Percentiles rank a stretch among this genome's conserved stretches.
Evolutionary conservation across 2,113 vertebrate species (phyloP).

Genomic region (Tylochromis polylepis): DNA sequence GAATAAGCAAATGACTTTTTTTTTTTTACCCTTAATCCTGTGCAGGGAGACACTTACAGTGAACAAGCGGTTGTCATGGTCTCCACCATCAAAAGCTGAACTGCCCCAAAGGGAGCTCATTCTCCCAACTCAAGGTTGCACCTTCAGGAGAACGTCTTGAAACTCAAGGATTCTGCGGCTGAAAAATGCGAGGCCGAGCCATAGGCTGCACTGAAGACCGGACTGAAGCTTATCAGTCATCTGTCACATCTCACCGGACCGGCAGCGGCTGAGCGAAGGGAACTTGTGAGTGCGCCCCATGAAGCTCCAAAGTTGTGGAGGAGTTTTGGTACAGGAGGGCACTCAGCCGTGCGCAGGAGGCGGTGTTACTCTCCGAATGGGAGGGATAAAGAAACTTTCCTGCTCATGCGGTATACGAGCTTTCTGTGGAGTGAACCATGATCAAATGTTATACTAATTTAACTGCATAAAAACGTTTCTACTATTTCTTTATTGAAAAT

Average conservation of each 20-base stretch:
- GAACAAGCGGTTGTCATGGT: conserved; percentile 37
- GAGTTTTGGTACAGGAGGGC: conserved; percentile 48
- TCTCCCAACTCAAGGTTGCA: conserved; percentile 24
- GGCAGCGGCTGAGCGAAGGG: not conserved
- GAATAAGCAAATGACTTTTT: not conserved
- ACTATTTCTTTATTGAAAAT: not conserved
- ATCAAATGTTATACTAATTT: not conserved
- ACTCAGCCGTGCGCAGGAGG: conserved; percentile 25
- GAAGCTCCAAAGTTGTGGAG: conserved; percentile 40
- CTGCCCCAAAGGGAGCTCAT: conserved; percentile 47
- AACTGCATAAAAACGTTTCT: not conserved
- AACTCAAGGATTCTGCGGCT: not conserved
- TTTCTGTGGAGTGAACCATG: not conserved
- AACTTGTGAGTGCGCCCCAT: conserved; percentile 12
- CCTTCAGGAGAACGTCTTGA: conserved; percentile 12
- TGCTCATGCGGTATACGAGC: not conserved
- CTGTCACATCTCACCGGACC: conserved; percentile 13
- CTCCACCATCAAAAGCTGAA: conserved; percentile 29
- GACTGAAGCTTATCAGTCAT: conserved; percentile 25
- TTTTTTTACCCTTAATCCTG: not conserved
- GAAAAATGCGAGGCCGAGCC: conserved; percentile 8
- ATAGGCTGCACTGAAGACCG: conserved; percentile 23
- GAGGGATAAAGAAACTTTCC: conserved; percentile 40
- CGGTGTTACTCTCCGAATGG: conserved; percentile 34
- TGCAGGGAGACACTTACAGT: conserved; percentile 58